Evolutionary conservation across 2,888 invertebrate genomes (phyloP).

Genomic region (Hypsopygia costalis): DNA sequence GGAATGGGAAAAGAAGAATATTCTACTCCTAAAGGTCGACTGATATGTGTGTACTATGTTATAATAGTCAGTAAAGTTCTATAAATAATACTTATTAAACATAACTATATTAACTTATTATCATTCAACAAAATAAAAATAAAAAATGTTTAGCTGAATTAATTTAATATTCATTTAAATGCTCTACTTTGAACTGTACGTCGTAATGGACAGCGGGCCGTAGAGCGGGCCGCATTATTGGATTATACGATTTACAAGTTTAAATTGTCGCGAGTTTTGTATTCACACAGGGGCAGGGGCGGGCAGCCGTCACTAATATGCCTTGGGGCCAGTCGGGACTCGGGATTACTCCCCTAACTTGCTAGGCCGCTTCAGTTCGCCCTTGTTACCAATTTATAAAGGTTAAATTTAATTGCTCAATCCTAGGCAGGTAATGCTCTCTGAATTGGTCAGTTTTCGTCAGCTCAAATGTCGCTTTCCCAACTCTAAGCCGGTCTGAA

Average conservation of each 20-base stretch:
- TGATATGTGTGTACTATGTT: too few relatives aligned
- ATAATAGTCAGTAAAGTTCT: too few relatives aligned
- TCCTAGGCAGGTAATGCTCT: conserved; percentile 3
- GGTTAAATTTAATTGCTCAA: conserved; percentile 18
- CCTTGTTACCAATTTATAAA: conserved; percentile 22
- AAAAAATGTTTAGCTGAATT: conserved; percentile 12
- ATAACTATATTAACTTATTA: too few relatives aligned
- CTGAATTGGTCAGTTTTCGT: conserved; percentile 7
- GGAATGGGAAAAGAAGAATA: too few relatives aligned
- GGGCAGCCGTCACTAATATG: conserved; percentile 46
- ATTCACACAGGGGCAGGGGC: conserved; percentile 57
- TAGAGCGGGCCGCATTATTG: too few relatives aligned
- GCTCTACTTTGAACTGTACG: conserved; percentile 42
- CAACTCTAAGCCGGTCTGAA: background rate
- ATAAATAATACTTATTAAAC: too few relatives aligned
- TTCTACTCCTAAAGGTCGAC: too few relatives aligned
- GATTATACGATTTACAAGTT: conserved; percentile 70
- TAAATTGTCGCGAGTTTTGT: conserved; percentile 50
- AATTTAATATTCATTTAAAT: conserved; percentile 33
- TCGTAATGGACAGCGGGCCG: conserved; percentile 46
- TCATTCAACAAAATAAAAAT: too few relatives aligned
- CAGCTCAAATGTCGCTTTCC: background rate
- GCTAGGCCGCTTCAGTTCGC: conserved; percentile 15
- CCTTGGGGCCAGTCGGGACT: conserved; percentile 23
- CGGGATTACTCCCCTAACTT: conserved; percentile 23